Evolutionary conservation across 2,113 vertebrate genomes (phyloP).

Genomic region (Daboia siamensis): DNA sequence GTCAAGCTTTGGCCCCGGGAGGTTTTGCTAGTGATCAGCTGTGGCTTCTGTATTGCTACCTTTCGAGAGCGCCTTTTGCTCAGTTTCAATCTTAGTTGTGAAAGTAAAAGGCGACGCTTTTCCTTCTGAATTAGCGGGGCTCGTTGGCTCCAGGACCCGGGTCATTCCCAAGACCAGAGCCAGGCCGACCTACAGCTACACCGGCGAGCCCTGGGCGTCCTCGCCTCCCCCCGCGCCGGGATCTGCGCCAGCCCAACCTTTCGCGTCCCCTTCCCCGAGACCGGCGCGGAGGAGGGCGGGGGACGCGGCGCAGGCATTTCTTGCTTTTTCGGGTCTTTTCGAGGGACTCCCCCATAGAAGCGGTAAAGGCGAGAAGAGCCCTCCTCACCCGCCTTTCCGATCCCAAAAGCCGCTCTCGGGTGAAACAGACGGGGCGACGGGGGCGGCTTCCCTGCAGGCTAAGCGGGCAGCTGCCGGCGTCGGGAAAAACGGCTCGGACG

Average conservation of each 20-base stretch:
- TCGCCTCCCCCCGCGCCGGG: background rate
- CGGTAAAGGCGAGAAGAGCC: background rate
- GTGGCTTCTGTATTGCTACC: background rate
- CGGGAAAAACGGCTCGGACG: conserved; percentile 23
- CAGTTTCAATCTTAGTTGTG: background rate
- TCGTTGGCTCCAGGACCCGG: background rate
- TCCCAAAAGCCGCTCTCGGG: background rate
- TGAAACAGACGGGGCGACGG: background rate
- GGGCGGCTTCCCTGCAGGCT: background rate
- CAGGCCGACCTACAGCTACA: background rate
- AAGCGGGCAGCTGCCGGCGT: background rate
- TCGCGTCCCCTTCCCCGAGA: background rate
- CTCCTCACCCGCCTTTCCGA: conserved; percentile 2
- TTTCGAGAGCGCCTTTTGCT: background rate
- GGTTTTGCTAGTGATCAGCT: background rate
- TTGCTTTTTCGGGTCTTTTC: background rate
- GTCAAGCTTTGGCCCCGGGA: background rate
- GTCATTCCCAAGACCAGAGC: background rate
- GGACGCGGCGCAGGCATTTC: background rate
- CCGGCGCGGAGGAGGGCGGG: too few relatives aligned
- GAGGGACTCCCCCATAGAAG: too few relatives aligned
- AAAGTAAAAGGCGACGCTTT: background rate
- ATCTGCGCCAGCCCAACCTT: background rate
- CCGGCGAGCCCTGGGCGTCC: background rate
- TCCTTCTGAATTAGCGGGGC: background rate